Evolutionary conservation across 2,113 vertebrate species (phyloP).

Genomic region (Phoenicopterus ruber): DNA sequence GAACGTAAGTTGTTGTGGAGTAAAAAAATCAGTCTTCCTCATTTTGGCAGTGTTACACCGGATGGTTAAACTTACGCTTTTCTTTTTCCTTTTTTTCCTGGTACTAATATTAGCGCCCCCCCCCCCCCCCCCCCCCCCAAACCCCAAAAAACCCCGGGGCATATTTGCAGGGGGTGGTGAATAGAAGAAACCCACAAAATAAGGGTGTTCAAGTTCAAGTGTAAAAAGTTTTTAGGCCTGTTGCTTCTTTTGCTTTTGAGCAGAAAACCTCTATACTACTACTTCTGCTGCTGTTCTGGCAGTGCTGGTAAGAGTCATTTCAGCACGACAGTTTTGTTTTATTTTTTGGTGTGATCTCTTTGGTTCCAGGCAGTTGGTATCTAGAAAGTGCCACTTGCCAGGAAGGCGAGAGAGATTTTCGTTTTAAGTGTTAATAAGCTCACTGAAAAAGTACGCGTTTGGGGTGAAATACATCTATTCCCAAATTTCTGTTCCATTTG

Average conservation of each 20-base stretch:
- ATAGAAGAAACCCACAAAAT: not conserved
- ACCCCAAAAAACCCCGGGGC: not conserved
- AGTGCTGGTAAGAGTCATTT: not conserved
- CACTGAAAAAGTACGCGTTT: not conserved
- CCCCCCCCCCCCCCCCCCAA: no score
- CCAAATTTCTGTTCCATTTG: not conserved
- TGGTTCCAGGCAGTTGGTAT: not conserved
- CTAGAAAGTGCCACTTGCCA: not conserved
- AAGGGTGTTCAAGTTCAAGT: not conserved
- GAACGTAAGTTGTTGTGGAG: conserved; percentile 49
- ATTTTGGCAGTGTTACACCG: conserved; percentile 38
- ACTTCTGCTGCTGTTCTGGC: not conserved
- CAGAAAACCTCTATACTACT: not conserved
- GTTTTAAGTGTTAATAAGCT: not conserved
- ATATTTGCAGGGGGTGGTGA: not conserved
- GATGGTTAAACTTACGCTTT: conserved; percentile 37
- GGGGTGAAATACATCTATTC: not conserved
- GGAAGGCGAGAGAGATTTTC: not conserved
- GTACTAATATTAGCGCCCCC: not conserved
- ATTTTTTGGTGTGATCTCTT: not conserved
- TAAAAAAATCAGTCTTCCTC: conserved; percentile 49
- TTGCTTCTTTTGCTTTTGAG: not conserved
- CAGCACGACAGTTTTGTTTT: not conserved
- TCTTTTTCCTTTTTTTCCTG: not conserved
- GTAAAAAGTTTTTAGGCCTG: not conserved